Evolutionary conservation across 2,113 vertebrate genomes (phyloP).

Genomic region (Dendropsophus ebraccatus): DNA sequence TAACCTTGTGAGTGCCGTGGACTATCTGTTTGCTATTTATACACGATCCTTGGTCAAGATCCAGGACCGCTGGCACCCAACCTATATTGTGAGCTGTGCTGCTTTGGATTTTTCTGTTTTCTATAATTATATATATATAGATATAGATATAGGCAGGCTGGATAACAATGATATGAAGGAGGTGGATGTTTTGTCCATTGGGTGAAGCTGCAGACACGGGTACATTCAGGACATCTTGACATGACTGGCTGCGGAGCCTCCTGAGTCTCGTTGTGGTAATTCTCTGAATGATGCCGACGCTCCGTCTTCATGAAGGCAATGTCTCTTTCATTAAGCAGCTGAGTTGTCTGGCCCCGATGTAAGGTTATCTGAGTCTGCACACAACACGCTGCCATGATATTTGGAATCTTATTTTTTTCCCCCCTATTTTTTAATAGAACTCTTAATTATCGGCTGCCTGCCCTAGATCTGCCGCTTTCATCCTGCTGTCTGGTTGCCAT

Average conservation of each 20-base stretch:
- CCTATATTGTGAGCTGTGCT: no score
- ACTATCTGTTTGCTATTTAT: no score
- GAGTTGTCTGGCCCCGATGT: neutral
- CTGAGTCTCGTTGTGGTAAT: neutral
- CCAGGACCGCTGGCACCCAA: no score
- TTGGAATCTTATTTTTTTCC: neutral
- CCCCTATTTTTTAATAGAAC: conserved; percentile 29
- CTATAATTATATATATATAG: no score
- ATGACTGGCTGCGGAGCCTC: neutral
- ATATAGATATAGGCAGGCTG: no score
- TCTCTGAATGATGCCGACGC: neutral
- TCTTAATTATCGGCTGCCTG: conserved; percentile 44
- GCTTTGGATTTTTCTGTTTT: no score
- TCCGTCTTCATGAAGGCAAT: neutral
- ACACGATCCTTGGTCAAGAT: no score
- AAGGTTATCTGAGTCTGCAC: neutral
- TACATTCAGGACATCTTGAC: neutral
- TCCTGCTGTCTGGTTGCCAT: conserved; percentile 49
- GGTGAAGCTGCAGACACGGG: neutral
- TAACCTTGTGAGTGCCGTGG: no score
- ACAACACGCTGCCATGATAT: neutral
- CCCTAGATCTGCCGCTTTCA: conserved; percentile 45
- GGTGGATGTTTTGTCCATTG: no score
- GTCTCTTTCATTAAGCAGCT: neutral
- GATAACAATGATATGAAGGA: no score